These are phyloP conservation scores for Orthosia cruda DNA, from an alignment of 2,888 invertebrate species.

Conservation along the genomic window DNA sequence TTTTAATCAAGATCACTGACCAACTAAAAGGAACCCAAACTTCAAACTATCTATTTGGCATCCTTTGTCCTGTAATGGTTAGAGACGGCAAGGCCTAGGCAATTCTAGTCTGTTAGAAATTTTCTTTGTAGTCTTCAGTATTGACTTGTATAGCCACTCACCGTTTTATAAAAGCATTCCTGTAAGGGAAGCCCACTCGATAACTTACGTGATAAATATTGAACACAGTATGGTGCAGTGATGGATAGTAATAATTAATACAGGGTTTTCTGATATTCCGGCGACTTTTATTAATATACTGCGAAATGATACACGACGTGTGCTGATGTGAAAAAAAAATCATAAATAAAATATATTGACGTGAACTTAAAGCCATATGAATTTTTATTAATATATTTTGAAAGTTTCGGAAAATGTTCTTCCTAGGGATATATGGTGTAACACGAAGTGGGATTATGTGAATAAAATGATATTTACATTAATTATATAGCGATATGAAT, in stretches of 20 bases:
- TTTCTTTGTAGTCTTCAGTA: constrained; percentile 51
- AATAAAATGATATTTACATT: too few relatives aligned
- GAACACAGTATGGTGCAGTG: constrained; percentile 10
- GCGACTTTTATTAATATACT: not conserved
- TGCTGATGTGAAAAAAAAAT: too few relatives aligned
- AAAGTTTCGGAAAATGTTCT: too few relatives aligned
- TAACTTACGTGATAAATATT: constrained; percentile 32
- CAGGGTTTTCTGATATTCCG: not conserved
- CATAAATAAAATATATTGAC: too few relatives aligned
- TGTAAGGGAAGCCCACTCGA: constrained; percentile 18
- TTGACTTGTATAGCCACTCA: constrained; percentile 42
- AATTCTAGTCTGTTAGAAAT: constrained; percentile 59
- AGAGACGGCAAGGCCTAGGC: constrained; percentile 41
- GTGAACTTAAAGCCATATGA: too few relatives aligned
- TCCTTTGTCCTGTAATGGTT: constrained; percentile 31
- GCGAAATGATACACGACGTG: not conserved
- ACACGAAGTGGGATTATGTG: too few relatives aligned
- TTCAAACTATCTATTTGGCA: constrained; percentile 25
- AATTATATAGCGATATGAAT: too few relatives aligned
- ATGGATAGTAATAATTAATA: constrained; percentile 33
- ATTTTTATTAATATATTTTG: too few relatives aligned
- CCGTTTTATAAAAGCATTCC: constrained; percentile 51
- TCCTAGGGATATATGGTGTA: too few relatives aligned
- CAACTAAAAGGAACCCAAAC: not conserved
- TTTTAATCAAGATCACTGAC: not conserved